These are phyloP conservation scores for Caracal caracal DNA, from an alignment of 2,113 vertebrate species.

Conservation along the genomic window DNA sequence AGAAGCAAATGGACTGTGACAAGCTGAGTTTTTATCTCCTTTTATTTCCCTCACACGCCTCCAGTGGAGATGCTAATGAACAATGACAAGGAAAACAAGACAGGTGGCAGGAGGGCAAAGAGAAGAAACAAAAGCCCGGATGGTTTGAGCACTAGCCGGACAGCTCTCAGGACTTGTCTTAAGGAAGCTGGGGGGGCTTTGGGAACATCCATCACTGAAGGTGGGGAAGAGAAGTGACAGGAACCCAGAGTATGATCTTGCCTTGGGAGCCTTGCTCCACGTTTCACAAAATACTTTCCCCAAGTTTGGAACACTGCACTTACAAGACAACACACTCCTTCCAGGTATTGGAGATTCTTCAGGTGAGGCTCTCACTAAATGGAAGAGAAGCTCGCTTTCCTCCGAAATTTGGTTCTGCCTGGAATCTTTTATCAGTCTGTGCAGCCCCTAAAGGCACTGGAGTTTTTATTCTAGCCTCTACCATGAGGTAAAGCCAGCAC, in stretches of 20 bases:
- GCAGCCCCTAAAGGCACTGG: slow-evolving; percentile 36
- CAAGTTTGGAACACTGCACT: neutral
- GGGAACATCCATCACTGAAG: neutral
- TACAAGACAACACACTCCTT: neutral
- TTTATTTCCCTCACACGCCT: neutral
- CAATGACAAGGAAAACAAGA: neutral
- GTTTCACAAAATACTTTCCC: neutral
- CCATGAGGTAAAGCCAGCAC: slow-evolving; percentile 36
- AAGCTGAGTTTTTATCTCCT: slow-evolving; percentile 22
- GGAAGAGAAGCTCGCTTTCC: neutral
- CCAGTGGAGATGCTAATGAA: neutral
- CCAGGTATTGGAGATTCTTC: neutral
- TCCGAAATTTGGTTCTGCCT: slow-evolving; percentile 52
- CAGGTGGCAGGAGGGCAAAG: neutral
- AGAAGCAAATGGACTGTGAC: slow-evolving; percentile 50
- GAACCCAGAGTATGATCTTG: neutral
- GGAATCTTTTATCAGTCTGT: slow-evolving; percentile 60
- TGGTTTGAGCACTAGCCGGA: neutral
- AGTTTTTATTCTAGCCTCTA: slow-evolving; percentile 69
- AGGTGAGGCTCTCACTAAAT: neutral
- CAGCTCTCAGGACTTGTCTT: neutral
- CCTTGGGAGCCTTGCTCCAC: neutral
- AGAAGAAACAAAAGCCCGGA: neutral
- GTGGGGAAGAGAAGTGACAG: neutral
- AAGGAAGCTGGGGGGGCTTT: neutral